These are phyloP conservation scores for Andrena camellia DNA, from an alignment of 2,888 invertebrate species.

Conservation along the genomic window DNA sequence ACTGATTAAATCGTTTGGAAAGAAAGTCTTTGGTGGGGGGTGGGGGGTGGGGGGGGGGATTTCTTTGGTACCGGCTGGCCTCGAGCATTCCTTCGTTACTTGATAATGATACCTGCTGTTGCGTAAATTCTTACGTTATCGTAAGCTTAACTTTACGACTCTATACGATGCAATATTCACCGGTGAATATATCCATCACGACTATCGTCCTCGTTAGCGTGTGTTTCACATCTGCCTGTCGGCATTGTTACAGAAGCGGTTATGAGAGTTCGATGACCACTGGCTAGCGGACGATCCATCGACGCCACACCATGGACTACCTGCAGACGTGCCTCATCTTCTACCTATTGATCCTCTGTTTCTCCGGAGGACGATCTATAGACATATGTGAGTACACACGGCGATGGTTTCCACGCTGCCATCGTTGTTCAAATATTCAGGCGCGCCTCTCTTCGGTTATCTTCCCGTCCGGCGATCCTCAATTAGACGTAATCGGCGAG, in stretches of 20 bases:
- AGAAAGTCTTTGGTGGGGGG: no score
- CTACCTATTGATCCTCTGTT: constrained; percentile 79
- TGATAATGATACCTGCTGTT: no score
- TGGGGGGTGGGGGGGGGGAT: no score
- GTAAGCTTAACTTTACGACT: no score
- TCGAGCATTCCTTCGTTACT: no score
- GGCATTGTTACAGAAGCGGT: constrained; percentile 78
- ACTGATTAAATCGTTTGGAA: no score
- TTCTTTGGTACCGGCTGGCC: no score
- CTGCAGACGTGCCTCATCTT: constrained; percentile 81
- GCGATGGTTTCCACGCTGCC: background rate
- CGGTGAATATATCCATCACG: no score
- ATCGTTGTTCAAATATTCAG: constrained; percentile 22
- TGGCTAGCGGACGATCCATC: constrained; percentile 75
- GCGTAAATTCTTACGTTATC: no score
- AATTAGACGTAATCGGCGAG: constrained; percentile 39
- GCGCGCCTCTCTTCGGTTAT: background rate
- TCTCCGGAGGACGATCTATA: constrained; percentile 80
- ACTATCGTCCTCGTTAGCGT: background rate
- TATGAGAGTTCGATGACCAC: constrained; percentile 84
- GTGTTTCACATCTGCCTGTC: constrained; percentile 41
- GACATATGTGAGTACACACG: constrained; percentile 82
- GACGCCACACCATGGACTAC: constrained; percentile 81
- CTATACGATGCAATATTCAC: no score
- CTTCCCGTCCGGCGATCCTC: constrained; percentile 3